Base-by-base conservation (phyloP, 2,113 vertebrate species). In the Clarias batrachus region DNA sequence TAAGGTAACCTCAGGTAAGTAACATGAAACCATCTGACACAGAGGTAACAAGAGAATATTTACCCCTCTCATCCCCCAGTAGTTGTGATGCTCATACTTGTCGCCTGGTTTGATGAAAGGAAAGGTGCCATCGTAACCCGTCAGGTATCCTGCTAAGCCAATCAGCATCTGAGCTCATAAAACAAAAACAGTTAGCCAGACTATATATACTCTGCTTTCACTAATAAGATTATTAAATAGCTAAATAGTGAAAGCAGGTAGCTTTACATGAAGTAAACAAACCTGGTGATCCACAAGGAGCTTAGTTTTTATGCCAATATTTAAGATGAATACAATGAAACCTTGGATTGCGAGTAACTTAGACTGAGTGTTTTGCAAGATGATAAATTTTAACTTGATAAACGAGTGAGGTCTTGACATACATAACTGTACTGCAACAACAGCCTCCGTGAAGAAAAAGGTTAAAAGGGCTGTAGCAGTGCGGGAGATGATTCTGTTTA, bases 1-100 rank as follows among this genome's bases (percentile, higher is more conserved):
- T 17, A 21, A 80, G 21, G 16, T 17, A 56, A 74, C 19, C 4
- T 41, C 25, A 79, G 27, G 54, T 57, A 57, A 27, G 33, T 2
- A 80, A 33, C 30, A 60, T 60, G 37, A 33, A 70, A 23, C 78
- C 54, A 33, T 33, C 21, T 10, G 48, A 54, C 25, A 78, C 7
- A 78, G 6, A 30, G 52, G 23, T 48, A 13, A 33, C 7, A 33
- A 60, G 56, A 60, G n/a, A 80, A 60, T 81, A 81, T 62, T 93
- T 96, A 99, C 98, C 92, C 95, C 97, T 97, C 98, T 97, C 98
- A 99, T 99, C 60, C 98, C 98, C 91, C 96, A 23, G 82, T 99
- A 99, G 92, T 91, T 96, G 92, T 99, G 97, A 73, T 97, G 94
- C 77, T 96, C 97, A n/a, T 98, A 99, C 92, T 93, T 97, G 93